A percentile compares a stretch with the other conserved stretches of the same genome.
These are phyloP conservation scores for Tetragnatha versicolor DNA, from an alignment of 1,140 invertebrate species.

Conservation along the genomic window DNA sequence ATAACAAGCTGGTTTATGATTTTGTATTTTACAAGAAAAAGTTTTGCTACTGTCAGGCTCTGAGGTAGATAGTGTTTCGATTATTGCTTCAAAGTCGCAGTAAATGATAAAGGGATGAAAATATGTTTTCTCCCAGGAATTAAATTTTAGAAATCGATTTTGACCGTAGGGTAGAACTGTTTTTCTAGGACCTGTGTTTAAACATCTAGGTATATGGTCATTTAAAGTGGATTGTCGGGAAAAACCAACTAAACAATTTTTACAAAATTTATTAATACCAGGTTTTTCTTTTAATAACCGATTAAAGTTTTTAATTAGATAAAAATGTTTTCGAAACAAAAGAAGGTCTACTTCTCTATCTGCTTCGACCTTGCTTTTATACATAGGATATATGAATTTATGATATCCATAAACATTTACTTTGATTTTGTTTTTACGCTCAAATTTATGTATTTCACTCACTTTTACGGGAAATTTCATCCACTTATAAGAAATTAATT, in stretches of 20 bases:
- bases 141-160: conserved; percentile 29
- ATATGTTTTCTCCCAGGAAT: conserved; percentile 5
- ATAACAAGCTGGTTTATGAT: neutral
- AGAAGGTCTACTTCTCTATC: conserved; percentile 8
- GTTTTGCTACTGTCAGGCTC: neutral
- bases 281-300: neutral
- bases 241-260: conserved; percentile 21
- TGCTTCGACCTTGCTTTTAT: neutral
- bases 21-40: neutral
- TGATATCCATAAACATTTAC: conserved; percentile 22
- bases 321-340: conserved; percentile 25
- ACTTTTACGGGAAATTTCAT: conserved; percentile 8
- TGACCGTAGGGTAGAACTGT: neutral
- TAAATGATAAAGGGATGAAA: conserved; percentile 14
- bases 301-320: conserved; percentile 29
- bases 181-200: conserved; percentile 5
- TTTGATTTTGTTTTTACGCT: neutral
- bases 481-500: neutral
- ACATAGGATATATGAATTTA: neutral
- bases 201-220: conserved; percentile 6
- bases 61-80: conserved; percentile 3
- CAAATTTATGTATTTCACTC: conserved; percentile 6
- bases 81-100: conserved; percentile 3
- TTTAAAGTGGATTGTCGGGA: neutral
- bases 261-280: neutral